phyloP scores from a whole-genome alignment of 2,888 invertebrate genomes.

The Phragmatobia fuliginosa region DNA sequence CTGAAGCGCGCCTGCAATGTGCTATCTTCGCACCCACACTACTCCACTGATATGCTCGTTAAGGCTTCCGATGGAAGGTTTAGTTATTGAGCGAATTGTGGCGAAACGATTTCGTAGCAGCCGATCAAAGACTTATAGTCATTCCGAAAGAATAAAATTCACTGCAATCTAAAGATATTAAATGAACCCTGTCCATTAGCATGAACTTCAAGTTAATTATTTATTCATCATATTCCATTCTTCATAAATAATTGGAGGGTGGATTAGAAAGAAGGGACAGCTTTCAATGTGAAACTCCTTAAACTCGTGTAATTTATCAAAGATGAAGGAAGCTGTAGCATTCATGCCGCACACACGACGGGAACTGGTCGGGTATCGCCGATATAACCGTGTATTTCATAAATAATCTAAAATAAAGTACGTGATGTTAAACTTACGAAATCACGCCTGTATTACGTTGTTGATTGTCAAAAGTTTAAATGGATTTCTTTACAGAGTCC shows the following conservation, averaged over 20 bases:
- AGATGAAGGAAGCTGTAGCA: neutral
- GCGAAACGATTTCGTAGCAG: neutral
- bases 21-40: slow-evolving; percentile 11
- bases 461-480: slow-evolving; percentile 24
- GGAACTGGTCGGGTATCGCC: neutral
- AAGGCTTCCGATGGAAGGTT: neutral
- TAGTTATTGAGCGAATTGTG: neutral
- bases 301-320: neutral
- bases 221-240: neutral
- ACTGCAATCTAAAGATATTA: neutral
- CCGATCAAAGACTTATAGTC: neutral
- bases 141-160: neutral
- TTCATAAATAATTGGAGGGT: too few relatives aligned
- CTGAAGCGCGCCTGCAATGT: neutral
- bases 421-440: neutral
- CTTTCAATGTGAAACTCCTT: neutral
- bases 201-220: too few relatives aligned
- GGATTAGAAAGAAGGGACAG: neutral
- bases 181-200: neutral
- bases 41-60: slow-evolving; percentile 1
- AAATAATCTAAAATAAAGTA: neutral
- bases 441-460: neutral
- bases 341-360: neutral
- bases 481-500: slow-evolving; percentile 2
- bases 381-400: neutral